Conservation (phyloP, 2,797 vertebrate species). For the Semotilus atromaculatus region DNA sequence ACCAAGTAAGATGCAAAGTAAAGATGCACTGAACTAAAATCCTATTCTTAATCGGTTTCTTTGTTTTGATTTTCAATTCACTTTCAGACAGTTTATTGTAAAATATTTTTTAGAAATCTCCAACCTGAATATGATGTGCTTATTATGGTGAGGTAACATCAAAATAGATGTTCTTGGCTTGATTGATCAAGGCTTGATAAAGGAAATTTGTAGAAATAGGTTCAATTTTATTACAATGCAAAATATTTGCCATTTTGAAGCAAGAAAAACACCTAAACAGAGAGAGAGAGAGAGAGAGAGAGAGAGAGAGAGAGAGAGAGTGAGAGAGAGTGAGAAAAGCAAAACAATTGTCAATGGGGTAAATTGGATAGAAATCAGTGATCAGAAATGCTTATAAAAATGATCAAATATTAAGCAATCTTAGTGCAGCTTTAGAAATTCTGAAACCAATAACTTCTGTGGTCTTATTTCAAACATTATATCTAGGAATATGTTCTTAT, state of each 20-base stretch:
- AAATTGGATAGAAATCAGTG: not conserved
- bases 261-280: not conserved
- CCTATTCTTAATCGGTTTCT: not conserved
- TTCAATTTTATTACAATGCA: not conserved
- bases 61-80: not conserved
- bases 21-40: constrained; percentile 22
- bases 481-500: not conserved
- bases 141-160: not conserved
- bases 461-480: not conserved
- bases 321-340: not conserved
- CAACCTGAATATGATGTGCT: not conserved
- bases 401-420: not conserved
- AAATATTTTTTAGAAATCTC: not conserved
- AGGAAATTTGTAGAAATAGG: not conserved
- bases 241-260: not conserved
- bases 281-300: not conserved
- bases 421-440: not conserved
- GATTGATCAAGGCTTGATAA: not conserved
- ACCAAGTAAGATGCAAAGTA: constrained; percentile 43
- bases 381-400: not conserved
- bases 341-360: not conserved
- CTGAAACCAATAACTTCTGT: not conserved
- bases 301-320: not conserved
- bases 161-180: not conserved
- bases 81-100: not conserved